Evolutionary conservation across 2,888 invertebrate species (phyloP).

Genomic region (Patella caerulea): DNA sequence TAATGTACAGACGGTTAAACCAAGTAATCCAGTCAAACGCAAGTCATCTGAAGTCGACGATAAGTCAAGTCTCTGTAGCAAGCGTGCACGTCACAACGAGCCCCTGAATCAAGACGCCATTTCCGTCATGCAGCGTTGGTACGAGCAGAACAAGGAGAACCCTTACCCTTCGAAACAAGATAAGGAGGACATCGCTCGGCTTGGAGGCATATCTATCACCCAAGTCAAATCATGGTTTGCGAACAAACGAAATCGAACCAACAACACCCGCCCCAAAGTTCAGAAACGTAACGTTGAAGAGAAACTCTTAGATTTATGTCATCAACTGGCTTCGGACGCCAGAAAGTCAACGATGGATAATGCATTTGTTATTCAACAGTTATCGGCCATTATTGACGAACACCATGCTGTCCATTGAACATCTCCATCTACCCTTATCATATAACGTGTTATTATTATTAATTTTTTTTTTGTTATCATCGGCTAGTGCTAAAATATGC

Average conservation of each 20-base stretch:
- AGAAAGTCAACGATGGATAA: slow-evolving; percentile 50
- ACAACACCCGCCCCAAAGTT: slow-evolving; percentile 65
- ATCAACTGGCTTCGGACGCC: slow-evolving; percentile 51
- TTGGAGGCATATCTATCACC: slow-evolving; percentile 56
- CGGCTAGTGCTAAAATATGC: neutral
- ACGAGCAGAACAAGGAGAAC: slow-evolving; percentile 51
- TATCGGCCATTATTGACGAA: slow-evolving; percentile 52
- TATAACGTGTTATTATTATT: neutral
- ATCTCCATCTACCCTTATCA: neutral
- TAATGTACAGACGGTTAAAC: neutral
- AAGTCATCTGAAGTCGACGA: neutral
- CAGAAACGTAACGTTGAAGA: slow-evolving; percentile 60
- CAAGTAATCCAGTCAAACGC: neutral
- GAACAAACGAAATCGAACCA: slow-evolving; percentile 65
- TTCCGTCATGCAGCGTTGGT: slow-evolving; percentile 62
- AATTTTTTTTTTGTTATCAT: neutral
- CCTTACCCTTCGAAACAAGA: slow-evolving; percentile 64
- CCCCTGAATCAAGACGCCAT: slow-evolving; percentile 58
- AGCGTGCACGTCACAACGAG: slow-evolving; percentile 55
- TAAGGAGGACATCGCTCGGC: slow-evolving; percentile 54
- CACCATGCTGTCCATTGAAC: neutral
- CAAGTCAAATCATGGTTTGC: slow-evolving; percentile 69
- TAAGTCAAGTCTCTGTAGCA: slow-evolving; percentile 15
- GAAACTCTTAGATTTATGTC: slow-evolving; percentile 55
- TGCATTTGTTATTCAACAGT: slow-evolving; percentile 60